Evolutionary conservation across 2,797 vertebrate genomes (phyloP).

Genomic region (Falco novaeseelandiae): DNA sequence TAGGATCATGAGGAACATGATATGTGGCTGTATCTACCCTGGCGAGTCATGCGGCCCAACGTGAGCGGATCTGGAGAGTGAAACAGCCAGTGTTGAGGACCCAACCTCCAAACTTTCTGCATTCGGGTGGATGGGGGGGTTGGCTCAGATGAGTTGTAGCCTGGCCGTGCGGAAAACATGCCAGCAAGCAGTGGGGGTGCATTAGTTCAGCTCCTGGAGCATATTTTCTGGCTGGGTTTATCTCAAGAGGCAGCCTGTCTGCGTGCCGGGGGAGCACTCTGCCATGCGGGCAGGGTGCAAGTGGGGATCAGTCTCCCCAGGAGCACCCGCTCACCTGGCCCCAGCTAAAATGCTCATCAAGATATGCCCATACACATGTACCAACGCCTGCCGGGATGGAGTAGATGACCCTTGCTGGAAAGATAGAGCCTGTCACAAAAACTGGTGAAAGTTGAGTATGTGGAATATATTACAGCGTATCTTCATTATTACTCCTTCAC

Average conservation of each 20-base stretch:
- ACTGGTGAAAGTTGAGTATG: neutral
- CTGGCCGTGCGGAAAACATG: neutral
- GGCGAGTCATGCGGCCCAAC: rapidly evolving
- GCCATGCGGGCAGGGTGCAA: rapidly evolving
- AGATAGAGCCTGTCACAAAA: neutral
- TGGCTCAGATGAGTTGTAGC: neutral
- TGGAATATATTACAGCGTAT: neutral
- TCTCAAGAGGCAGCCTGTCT: neutral
- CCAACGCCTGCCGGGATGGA: neutral
- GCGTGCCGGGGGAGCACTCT: neutral
- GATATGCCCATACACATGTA: rapidly evolving
- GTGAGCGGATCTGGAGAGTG: rapidly evolving
- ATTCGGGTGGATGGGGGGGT: rapidly evolving
- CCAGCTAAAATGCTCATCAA: neutral
- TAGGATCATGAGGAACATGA: neutral
- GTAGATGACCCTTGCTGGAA: neutral
- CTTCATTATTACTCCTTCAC: neutral
- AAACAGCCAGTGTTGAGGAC: rapidly evolving
- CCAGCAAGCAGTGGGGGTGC: neutral
- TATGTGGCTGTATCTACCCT: neutral
- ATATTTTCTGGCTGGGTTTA: neutral
- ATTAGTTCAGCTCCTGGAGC: neutral
- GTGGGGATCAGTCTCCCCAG: neutral
- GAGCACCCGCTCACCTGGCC: neutral
- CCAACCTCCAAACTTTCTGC: neutral